These are phyloP conservation scores for Brachyptera putata DNA, from an alignment of 2,888 invertebrate genomes.

Conservation along the genomic window DNA sequence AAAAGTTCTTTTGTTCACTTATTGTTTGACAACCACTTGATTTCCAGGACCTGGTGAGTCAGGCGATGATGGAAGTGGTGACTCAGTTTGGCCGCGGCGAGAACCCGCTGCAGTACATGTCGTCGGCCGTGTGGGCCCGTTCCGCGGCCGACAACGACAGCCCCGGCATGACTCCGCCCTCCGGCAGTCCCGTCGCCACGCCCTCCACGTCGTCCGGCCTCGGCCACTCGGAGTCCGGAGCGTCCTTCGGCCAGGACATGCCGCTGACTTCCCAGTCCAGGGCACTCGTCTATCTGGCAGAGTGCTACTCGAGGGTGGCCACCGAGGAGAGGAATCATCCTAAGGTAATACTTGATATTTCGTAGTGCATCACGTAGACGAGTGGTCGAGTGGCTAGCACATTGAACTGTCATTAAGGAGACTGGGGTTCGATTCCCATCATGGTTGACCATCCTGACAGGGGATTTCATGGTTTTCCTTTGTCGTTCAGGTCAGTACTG, in stretches of 20 bases:
- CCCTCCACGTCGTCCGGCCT: constrained; percentile 38
- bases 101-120: constrained; percentile 54
- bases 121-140: constrained; percentile 27
- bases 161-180: constrained; percentile 45
- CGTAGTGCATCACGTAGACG: too few species aligned
- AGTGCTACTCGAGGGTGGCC: constrained; percentile 66
- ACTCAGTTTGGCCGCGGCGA: constrained; percentile 54
- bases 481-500: too few species aligned
- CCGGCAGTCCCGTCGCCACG: constrained; percentile 40
- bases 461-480: too few species aligned
- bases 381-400: too few species aligned
- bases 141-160: constrained; percentile 42
- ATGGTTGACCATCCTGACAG: too few species aligned
- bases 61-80: constrained; percentile 63
- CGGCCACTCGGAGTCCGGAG: constrained; percentile 37
- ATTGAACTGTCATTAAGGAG: too few species aligned
- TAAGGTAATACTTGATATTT: too few species aligned
- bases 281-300: constrained; percentile 51
- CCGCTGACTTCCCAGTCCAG: constrained; percentile 36
- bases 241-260: constrained; percentile 36
- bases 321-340: constrained; percentile 71
- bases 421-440: too few species aligned
- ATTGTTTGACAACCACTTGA: too few species aligned
- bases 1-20: too few species aligned
- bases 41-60: constrained; percentile 55